Percentiles rank a stretch among this genome's conserved stretches.
Conservation (phyloP, 2,113 vertebrate genomes). For the Chaetodon trifascialis region DNA sequence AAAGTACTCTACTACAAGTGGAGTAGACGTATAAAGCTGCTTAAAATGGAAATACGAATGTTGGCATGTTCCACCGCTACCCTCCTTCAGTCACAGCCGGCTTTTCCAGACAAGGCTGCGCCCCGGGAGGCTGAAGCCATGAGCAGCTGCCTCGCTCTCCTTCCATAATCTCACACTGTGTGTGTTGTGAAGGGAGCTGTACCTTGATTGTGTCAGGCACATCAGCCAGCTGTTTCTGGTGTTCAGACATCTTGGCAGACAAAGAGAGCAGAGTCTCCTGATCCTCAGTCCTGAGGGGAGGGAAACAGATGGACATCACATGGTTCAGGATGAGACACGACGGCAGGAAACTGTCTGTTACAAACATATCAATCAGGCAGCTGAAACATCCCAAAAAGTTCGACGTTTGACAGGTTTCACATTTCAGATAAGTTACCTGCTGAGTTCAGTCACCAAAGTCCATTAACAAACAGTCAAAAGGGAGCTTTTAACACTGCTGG, state of each 20-base stretch:
- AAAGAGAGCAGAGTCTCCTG: slow-evolving; percentile 85
- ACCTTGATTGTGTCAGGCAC: slow-evolving; percentile 85
- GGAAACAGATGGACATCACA: background rate
- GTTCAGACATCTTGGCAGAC: slow-evolving; percentile 86
- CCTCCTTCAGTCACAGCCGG: too few relatives aligned
- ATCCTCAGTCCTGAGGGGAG: slow-evolving; percentile 71
- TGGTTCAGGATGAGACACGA: background rate
- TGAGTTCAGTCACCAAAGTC: too few relatives aligned
- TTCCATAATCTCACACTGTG: background rate
- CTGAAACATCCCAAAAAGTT: too few relatives aligned
- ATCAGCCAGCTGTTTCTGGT: slow-evolving; percentile 85
- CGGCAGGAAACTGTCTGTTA: background rate
- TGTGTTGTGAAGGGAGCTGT: background rate
- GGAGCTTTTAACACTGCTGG: too few relatives aligned
- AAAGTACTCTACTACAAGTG: too few relatives aligned
- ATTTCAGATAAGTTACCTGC: too few relatives aligned
- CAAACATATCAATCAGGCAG: background rate
- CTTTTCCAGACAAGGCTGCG: background rate
- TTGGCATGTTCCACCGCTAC: too few relatives aligned
- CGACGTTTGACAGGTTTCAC: too few relatives aligned
- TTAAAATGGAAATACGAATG: too few relatives aligned
- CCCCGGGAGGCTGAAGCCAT: background rate
- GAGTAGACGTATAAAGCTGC: too few relatives aligned
- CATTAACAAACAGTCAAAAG: too few relatives aligned
- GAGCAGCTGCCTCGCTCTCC: background rate